phyloP scores from a whole-genome alignment of 2,888 invertebrate species.

The Clistopyga incitator region DNA sequence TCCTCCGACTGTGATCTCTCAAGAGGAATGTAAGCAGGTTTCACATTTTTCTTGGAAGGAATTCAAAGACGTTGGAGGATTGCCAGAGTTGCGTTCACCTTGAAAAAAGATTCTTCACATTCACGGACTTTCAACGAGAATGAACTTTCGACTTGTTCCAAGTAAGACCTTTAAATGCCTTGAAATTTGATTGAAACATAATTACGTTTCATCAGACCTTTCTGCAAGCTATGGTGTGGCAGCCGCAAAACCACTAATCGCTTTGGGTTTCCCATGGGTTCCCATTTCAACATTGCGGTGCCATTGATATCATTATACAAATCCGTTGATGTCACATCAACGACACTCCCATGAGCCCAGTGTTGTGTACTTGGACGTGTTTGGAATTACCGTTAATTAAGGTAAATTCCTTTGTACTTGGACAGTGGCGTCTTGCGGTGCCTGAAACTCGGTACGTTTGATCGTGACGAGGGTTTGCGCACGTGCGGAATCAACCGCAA shows the following conservation, averaged over 20 bases:
- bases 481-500: neutral
- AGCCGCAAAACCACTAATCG: slow-evolving; percentile 15
- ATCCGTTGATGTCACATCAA: neutral
- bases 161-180: neutral
- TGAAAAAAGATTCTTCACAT: neutral
- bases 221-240: neutral
- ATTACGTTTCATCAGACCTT: neutral
- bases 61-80: neutral
- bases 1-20: neutral
- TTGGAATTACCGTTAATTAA: neutral
- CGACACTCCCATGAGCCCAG: neutral
- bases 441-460: slow-evolving; percentile 18
- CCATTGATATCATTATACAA: slow-evolving; percentile 1
- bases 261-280: neutral
- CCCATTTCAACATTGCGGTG: neutral
- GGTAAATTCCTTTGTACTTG: neutral
- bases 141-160: neutral
- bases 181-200: neutral
- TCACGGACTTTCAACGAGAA: neutral
- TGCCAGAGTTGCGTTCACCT: neutral
- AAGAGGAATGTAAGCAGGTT: neutral
- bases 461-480: slow-evolving; percentile 25
- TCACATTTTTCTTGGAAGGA: neutral
- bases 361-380: neutral
- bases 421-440: slow-evolving; percentile 10